Conservation (phyloP, 2,797 vertebrate species). For the Hippopotamyrus pictus region DNA sequence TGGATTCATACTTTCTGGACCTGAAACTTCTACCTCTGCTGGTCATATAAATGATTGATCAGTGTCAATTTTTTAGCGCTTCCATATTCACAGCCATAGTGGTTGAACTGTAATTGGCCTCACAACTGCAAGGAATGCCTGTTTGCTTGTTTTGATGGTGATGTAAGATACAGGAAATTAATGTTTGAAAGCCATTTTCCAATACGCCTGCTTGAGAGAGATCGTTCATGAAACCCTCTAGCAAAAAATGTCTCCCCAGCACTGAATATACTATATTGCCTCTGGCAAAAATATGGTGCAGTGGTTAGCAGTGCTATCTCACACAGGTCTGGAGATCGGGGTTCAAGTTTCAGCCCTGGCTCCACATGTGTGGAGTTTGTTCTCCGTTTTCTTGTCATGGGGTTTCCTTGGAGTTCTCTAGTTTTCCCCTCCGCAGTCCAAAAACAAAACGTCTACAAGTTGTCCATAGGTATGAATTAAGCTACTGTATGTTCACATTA, state of each 20-base stretch:
- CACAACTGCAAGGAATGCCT: background rate
- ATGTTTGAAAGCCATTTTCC: background rate
- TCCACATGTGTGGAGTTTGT: background rate
- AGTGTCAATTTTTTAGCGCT: background rate
- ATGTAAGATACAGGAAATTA: background rate
- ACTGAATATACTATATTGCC: background rate
- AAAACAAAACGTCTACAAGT: background rate
- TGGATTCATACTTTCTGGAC: no score
- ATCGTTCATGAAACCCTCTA: background rate
- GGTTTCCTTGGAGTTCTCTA: background rate
- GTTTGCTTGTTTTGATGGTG: background rate
- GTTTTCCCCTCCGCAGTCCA: background rate
- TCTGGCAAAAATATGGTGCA: background rate
- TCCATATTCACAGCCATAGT: background rate
- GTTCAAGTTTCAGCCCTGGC: background rate
- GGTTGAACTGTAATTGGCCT: background rate
- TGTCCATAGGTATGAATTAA: background rate
- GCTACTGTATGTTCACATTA: background rate
- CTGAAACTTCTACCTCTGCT: no score
- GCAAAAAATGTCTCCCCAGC: background rate
- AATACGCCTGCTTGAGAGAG: background rate
- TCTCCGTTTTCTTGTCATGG: background rate
- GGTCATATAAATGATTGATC: background rate
- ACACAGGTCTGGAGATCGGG: background rate
- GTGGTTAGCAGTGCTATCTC: background rate